These are phyloP conservation scores for Synergus gifuensis DNA, from an alignment of 2,888 invertebrate species.

Conservation along the genomic window DNA sequence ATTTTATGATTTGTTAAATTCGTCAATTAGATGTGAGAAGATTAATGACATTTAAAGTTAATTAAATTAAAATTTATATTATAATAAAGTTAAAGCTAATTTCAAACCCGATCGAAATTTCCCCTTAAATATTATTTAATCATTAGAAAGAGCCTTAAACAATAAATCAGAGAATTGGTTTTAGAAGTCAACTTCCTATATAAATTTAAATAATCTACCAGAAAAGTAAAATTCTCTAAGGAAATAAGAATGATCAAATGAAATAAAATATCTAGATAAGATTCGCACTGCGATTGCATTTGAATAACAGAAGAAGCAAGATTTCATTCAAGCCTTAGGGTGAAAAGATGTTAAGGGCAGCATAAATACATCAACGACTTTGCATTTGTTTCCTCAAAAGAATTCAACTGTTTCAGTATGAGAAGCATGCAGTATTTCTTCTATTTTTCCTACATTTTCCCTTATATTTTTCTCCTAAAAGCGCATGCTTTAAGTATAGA, in stretches of 20 bases:
- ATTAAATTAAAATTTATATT: neutral
- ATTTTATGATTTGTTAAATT: neutral
- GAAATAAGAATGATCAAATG: neutral
- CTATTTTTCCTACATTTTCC: slow-evolving; percentile 13
- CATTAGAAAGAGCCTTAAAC: too few species aligned
- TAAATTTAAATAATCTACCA: too few species aligned
- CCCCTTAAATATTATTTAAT: too few species aligned
- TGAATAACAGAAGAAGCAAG: neutral
- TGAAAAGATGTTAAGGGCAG: neutral
- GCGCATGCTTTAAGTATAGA: neutral
- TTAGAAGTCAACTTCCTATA: too few species aligned
- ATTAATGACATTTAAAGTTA: neutral
- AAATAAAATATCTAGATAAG: neutral
- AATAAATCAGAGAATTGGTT: too few species aligned
- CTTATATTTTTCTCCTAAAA: slow-evolving; percentile 21
- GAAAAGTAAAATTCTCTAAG: neutral
- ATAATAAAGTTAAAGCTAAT: too few species aligned
- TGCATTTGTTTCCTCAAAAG: neutral
- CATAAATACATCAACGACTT: slow-evolving; percentile 22
- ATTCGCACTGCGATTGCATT: neutral
- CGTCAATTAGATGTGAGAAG: neutral
- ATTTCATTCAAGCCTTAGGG: neutral
- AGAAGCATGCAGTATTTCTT: neutral
- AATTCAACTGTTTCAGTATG: slow-evolving; percentile 27
- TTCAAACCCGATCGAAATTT: too few species aligned